A percentile compares a stretch with the other conserved stretches of the same genome.
Conservation (phyloP, 2,113 vertebrate genomes). For the Hydrochoerus hydrochaeris region DNA sequence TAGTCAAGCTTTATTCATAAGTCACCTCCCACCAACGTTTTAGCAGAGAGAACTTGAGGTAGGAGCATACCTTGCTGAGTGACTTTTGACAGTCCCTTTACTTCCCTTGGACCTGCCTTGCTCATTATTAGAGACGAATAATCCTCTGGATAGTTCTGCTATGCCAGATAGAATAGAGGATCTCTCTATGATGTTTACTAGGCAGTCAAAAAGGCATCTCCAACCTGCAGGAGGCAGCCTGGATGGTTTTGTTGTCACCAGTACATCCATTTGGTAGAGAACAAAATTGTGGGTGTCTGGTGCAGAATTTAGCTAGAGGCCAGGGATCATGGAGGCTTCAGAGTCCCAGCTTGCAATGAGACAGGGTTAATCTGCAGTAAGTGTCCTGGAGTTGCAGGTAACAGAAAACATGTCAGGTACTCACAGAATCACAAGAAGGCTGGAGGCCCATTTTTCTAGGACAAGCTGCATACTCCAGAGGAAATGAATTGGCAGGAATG, state of each 20-base stretch:
- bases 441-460: background rate
- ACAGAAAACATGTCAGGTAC: background rate
- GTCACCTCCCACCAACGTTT: background rate
- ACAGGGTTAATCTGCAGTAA: background rate
- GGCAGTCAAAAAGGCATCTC: background rate
- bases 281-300: background rate
- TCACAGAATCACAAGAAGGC: background rate
- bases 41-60: background rate
- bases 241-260: background rate
- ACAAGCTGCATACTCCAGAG: background rate
- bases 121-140: background rate
- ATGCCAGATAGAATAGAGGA: background rate
- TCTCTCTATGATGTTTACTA: background rate
- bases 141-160: background rate
- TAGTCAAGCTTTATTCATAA: background rate
- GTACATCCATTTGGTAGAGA: background rate
- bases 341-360: background rate
- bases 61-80: background rate
- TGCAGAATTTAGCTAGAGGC: background rate
- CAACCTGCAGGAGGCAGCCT: background rate
- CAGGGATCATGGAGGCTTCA: background rate
- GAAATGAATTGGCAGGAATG: background rate
- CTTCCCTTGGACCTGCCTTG: background rate
- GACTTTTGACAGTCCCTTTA: background rate
- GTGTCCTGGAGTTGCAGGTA: background rate